Evolutionary conservation across 2,113 vertebrate species (phyloP).

Genomic region (Zosterops hypoxanthus): DNA sequence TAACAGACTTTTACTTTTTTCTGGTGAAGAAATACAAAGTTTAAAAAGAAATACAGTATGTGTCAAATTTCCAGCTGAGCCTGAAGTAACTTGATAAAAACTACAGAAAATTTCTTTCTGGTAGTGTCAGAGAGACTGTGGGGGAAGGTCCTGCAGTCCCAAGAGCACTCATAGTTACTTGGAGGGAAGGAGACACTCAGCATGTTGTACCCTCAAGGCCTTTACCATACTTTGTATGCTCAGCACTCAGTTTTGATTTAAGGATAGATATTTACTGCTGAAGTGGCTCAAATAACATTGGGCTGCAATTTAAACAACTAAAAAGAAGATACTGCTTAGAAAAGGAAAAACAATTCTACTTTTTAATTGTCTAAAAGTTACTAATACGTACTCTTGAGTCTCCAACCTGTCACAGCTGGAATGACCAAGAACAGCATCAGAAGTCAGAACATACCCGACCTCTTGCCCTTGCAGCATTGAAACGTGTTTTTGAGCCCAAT

Average conservation of each 20-base stretch:
- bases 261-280: neutral
- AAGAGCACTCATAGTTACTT: neutral
- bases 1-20: neutral
- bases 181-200: neutral
- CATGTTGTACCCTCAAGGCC: neutral
- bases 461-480: neutral
- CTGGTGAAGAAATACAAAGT: neutral
- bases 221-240: neutral
- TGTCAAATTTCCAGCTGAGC: neutral
- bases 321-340: neutral
- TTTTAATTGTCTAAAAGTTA: neutral
- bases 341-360: neutral
- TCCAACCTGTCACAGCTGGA: neutral
- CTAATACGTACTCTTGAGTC: neutral
- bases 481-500: fast-evolving
- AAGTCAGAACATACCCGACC: fast-evolving
- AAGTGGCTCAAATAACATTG: neutral
- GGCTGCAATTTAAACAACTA: neutral
- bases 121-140: neutral
- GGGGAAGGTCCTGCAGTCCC: neutral
- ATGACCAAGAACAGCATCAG: neutral
- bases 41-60: neutral
- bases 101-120: neutral
- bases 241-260: neutral
- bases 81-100: neutral